Evolutionary conservation across 2,888 invertebrate species (phyloP), one percentile per base, ranked within the genome.

Genomic region (Brenthis ino): DNA sequence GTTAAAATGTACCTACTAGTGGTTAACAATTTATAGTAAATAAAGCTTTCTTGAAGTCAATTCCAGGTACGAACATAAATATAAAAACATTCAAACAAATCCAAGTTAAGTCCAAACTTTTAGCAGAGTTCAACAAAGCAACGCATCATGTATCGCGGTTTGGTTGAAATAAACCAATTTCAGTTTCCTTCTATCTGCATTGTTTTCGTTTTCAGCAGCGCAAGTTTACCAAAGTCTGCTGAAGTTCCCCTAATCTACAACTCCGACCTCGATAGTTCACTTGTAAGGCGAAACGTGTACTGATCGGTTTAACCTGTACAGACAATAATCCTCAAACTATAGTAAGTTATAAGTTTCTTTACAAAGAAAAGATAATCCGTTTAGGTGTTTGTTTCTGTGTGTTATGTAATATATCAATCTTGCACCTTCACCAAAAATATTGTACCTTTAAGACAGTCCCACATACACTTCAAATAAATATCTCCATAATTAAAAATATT

Each of bases 161-260:
- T 47, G 57, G 28, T n/a, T 63, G 24, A 69, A 70, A 66, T 57
- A 64, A 70, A 70, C 69, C 63, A 67, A 70, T 63, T 60, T 58
- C 51, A 67, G 67, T 64, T 66, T 70, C 69, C 58, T 47, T 54
- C 50, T 64, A 64, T 67, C 67, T 51, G 47, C 58, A 70, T 70
- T 67, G 71, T 71, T 71, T 70, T 67, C 70, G 58, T 67, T 70
- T 67, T 67, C 70, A 67, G 54, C 61, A 24, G 60, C 55, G 47
- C 53, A 69, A 73, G 71, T 72, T 70, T 75, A 63, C 72, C 76
- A 72, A 80, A 82, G 74, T 80, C 79, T 51, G 47, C 69, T 71
- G 76, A 82, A 82, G 77, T 83, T 82, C 69, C 65, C 71, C 75
- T 77, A 80, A 78, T 79, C 77, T 76, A 74, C 79, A 79, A 75